Base-by-base conservation (phyloP, 1,140 invertebrate genomes). In the Leucophenga varia region DNA sequence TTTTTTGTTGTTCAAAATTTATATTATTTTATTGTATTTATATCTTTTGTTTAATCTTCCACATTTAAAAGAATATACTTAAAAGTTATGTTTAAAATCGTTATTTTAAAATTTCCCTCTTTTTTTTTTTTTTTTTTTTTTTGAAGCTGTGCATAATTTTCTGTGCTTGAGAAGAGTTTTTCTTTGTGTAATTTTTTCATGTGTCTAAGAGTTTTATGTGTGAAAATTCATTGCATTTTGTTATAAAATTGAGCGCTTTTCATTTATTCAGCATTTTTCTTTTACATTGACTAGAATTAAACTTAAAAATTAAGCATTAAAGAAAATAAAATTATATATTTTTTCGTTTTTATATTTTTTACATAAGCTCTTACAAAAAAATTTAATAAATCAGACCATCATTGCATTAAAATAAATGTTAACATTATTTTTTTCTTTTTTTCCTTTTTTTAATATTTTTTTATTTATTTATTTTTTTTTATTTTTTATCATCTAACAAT, bases 201-300 rank as follows among this genome's bases (percentile, higher is more conserved):
- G 28, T 54, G 36, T 46, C 43, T 14, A 51, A 54, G 35, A 22
- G 6, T 34, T 52, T 37, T 59, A 37, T 52, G 49, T 43, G 37
- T 49, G 36, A 38, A 67, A 67, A 59, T 67, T 67, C 63, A 67
- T 64, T 51, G 54, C 68, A 59, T 54, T 67, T 67, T 64, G 63
- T 67, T 67, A 64, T 68, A 64, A 67, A 67, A 25, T 25, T 25
- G 10, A 25, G 5, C 10, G 22, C 10, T 25, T 25, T 25, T 25
- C 10, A 6, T 5, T 25, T 25, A 25, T 25, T 25, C 22, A 25
- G 22, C 22, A 25, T 25, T 25, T 6, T 25, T 25, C 22, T 25
- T 25, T 6, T 25, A 6, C 22, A 10, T 25, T 25, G 22, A 25
- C 22, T 25, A 25, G 22, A 25, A 25, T 67, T 68, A 67, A 50